A percentile compares a stretch with the other conserved stretches of the same genome.
These are phyloP conservation scores for Scaptomyza polygonia DNA, from an alignment of 2,888 invertebrate genomes.

Conservation along the genomic window DNA sequence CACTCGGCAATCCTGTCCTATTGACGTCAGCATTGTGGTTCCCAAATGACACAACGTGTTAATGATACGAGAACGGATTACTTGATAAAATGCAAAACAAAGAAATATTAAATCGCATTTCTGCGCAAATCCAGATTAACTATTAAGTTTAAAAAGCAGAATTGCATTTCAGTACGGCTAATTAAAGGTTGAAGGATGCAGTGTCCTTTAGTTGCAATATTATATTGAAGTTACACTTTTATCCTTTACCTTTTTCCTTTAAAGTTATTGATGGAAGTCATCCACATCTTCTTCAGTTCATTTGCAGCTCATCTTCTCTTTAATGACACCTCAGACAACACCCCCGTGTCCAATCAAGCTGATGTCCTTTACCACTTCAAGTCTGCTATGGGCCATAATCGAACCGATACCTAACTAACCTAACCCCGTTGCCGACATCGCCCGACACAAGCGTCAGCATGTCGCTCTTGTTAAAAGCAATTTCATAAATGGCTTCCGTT, in stretches of 20 bases:
- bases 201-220: neutral
- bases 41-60: conserved; percentile 3
- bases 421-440: conserved; percentile 44
- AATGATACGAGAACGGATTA: neutral
- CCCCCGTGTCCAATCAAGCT: conserved; percentile 15
- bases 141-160: too few relatives aligned
- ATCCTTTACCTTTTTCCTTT: too few relatives aligned
- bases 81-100: neutral
- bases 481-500: conserved; percentile 76
- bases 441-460: conserved; percentile 50
- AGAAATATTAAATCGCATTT: too few relatives aligned
- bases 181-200: neutral
- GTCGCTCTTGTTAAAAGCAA: conserved; percentile 68
- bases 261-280: neutral
- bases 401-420: conserved; percentile 40
- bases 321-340: conserved; percentile 39
- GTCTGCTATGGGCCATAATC: conserved; percentile 47
- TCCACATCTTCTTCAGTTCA: neutral
- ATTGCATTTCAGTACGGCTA: neutral
- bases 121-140: neutral
- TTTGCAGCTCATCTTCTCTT: conserved; percentile 6
- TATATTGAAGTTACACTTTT: neutral
- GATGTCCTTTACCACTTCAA: conserved; percentile 31
- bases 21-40: conserved; percentile 41
- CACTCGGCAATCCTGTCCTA: conserved; percentile 5